Evolutionary conservation across 2,113 vertebrate genomes (phyloP).

Genomic region (Nansenia antarctica): DNA sequence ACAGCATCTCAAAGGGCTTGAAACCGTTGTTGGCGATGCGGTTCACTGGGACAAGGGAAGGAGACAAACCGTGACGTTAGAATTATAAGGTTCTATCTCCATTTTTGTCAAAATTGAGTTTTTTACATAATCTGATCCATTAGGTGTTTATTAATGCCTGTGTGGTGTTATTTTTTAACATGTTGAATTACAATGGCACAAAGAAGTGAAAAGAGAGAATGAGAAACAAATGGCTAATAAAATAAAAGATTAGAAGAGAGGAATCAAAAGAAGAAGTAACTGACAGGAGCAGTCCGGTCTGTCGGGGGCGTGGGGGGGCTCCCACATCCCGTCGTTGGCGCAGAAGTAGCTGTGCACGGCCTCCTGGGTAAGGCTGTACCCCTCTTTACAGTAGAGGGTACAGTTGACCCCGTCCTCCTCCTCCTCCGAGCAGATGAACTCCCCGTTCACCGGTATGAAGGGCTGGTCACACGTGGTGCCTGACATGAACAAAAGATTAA

Average conservation of each 20-base stretch:
- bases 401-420: slow-evolving; percentile 86
- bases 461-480: slow-evolving; percentile 90
- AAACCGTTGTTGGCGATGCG: slow-evolving; percentile 94
- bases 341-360: slow-evolving; percentile 88
- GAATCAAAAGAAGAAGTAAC: slow-evolving; percentile 15
- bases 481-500: too few species aligned
- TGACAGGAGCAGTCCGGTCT: slow-evolving; percentile 93
- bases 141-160: too few species aligned
- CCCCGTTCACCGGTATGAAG: slow-evolving; percentile 86
- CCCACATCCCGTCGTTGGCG: slow-evolving; percentile 88
- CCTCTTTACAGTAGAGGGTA: slow-evolving; percentile 84
- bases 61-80: too few species aligned
- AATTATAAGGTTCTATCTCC: too few species aligned
- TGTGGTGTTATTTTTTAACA: too few species aligned
- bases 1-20: slow-evolving; percentile 96
- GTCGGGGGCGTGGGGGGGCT: slow-evolving; percentile 81
- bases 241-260: not conserved
- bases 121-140: too few species aligned
- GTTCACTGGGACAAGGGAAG: slow-evolving; percentile 79
- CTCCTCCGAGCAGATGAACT: slow-evolving; percentile 84
- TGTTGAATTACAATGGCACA: too few species aligned
- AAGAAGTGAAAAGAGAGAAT: not conserved
- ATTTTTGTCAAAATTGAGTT: too few species aligned
- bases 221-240: not conserved
- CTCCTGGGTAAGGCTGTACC: slow-evolving; percentile 89